phyloP scores from a whole-genome alignment of 2,888 invertebrate genomes.

The Scaptomyza cyrtandrae region DNA sequence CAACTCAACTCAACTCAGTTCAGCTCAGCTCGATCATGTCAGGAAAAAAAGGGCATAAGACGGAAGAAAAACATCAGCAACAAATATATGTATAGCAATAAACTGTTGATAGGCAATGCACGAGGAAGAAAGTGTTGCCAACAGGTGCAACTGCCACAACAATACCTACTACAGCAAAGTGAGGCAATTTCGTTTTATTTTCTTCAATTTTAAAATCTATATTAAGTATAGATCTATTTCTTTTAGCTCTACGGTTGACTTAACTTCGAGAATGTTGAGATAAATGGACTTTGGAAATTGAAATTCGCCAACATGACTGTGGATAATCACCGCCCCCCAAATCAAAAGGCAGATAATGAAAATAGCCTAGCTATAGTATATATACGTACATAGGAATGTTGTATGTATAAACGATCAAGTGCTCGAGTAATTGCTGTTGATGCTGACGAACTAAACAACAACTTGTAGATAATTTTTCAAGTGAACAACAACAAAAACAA shows the following conservation, averaged over 20 bases:
- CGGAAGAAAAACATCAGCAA: not conserved
- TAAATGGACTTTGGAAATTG: slow-evolving; percentile 55
- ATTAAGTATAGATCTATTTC: not conserved
- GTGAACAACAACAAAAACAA: slow-evolving; percentile 25
- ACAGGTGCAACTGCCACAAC: slow-evolving; percentile 31
- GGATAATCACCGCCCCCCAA: slow-evolving; percentile 49
- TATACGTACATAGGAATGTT: slow-evolving; percentile 2
- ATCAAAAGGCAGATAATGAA: slow-evolving; percentile 29
- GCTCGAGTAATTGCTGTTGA: slow-evolving; percentile 50
- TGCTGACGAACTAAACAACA: slow-evolving; percentile 49
- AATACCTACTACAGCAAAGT: not conserved
- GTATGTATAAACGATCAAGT: slow-evolving; percentile 29
- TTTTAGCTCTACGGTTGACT: too few species aligned
- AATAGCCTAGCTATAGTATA: not conserved
- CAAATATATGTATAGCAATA: slow-evolving; percentile 14
- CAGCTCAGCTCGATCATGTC: slow-evolving; percentile 1
- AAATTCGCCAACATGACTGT: slow-evolving; percentile 51
- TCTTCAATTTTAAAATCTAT: not conserved
- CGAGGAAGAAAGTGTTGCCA: slow-evolving; percentile 28
- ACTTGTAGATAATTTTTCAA: slow-evolving; percentile 60
- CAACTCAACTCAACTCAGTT: too few species aligned
- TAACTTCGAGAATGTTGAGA: not conserved
- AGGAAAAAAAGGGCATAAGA: slow-evolving; percentile 18
- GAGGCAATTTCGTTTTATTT: too few species aligned
- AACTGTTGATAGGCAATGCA: slow-evolving; percentile 23